Base-by-base conservation (phyloP, 2,113 vertebrate genomes). In the Tichodroma muraria region DNA sequence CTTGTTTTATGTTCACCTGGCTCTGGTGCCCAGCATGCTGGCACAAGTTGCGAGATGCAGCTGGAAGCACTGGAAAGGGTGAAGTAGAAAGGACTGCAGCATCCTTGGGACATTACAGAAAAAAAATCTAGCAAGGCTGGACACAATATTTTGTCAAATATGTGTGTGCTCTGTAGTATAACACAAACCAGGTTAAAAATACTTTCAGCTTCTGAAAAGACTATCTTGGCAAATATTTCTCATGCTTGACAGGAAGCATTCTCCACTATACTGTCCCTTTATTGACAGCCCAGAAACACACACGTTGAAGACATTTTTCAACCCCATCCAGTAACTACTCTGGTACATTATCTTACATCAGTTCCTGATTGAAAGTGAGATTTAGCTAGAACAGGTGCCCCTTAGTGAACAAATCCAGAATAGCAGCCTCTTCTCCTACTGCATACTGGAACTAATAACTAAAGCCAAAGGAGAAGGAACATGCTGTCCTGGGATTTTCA, bases 381-480 rank as follows among this genome's bases (percentile, higher is more conserved):
- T 50, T 38, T 38, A 54, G 80, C 30, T 85, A 52, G 7, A 90
- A 84, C 40, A 89, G 71, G 30, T 80, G 93, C 97, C 97, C 79
- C 92, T 96, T 88, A 96, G 96, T 91, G 97, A 85, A 82, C 84
- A 86, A 54, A 92, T n/a, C 15, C 56, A 95, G 97, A 92, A 97
- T 30, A 96, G 65, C 96, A 97, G 71, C 53, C 13, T 66, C 65
- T 42, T 57, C 23, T 37, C n/a, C 53, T 7, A 17, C 10, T 18
- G n/a, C n/a, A 42, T 30, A 20, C 17, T 35, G 35, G 68, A 40
- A 68, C 14, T 45, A 57, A 23, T 5, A 88, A 73, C 50, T 35
- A 65, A 93, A 61, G 35, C 38, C 30, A 66, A 45, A 30, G 25
- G 35, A 60, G 38, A 72, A 85, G 24, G 59, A 69, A 78, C 4